A percentile compares a stretch with the other conserved stretches of the same genome.
Evolutionary conservation across 2,888 invertebrate species (phyloP).

Genomic region (Zele albiditarsus): DNA sequence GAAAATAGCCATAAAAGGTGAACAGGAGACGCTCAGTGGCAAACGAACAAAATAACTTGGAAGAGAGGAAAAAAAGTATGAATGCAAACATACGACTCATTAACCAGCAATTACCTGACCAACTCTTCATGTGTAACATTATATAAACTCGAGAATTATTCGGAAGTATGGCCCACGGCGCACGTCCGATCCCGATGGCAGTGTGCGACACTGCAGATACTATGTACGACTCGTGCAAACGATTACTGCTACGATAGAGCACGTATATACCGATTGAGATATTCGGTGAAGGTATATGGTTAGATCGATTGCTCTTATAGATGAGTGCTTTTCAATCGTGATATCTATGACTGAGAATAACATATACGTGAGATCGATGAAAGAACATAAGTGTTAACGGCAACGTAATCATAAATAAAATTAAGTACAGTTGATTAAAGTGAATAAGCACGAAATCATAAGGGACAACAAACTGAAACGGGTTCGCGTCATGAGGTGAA

Average conservation of each 20-base stretch:
- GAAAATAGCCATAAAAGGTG: conserved; percentile 63
- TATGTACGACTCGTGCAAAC: conserved; percentile 10
- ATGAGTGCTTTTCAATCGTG: no score
- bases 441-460: no score
- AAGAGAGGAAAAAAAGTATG: conserved; percentile 30
- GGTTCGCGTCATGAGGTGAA: no score
- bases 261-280: conserved; percentile 24
- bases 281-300: neutral
- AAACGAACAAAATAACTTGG: conserved; percentile 26
- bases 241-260: conserved; percentile 24
- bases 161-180: neutral
- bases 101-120: conserved; percentile 69
- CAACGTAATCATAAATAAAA: no score
- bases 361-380: no score
- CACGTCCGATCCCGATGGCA: neutral
- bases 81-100: conserved; percentile 67
- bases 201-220: neutral
- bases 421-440: no score
- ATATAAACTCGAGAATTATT: conserved; percentile 25
- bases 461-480: no score
- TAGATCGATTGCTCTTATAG: neutral
- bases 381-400: no score
- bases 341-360: no score
- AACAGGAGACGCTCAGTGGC: conserved; percentile 19
- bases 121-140: conserved; percentile 38